Base-by-base conservation (phyloP, 1,140 invertebrate genomes). In the Heliothis virescens region DNA sequence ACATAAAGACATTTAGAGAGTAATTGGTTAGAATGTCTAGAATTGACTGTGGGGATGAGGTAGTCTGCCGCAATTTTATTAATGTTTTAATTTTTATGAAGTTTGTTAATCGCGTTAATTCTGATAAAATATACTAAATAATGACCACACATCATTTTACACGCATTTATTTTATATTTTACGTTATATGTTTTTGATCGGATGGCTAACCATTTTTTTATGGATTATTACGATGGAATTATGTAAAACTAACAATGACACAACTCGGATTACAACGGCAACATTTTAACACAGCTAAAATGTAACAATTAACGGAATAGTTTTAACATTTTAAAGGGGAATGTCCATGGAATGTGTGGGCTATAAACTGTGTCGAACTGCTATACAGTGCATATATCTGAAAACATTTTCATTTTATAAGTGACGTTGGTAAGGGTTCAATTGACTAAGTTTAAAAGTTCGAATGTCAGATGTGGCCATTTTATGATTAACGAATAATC, bases 1-100 rank as follows among this genome's bases (percentile, higher is more conserved):
- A 34, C 41, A 71, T 80, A 83, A 82, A 85, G 75, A 82, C 78
- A 77, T 82, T 77, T 80, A 83, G 63, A 79, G 15, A 53, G 48
- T 75, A 76, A 52, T 63, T 29, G 74, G 9, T 53, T 65, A 76
- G 74, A 76, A 76, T 76, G 21, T 53, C 47, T 76, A 52, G 34
- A 21, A 63, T 52, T 21, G 50, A 63, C n/a, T 76, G 59, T 62
- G 59, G 47, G 63, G 52, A 53, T 63, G 59, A 52, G 26, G 57
- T 50, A 60, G 9, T 53, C 21, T 62, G 57, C 41, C 53, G 26
- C 57, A 12, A 34, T 74, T 73, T 60, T 62, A 13, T 7, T 13
- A 18, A 48, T 18, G 12, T n/a, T 41, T 34, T 13, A 16, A 29
- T 57, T 55, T 72, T 57, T n/a, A 29, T 72, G 26, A 50, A 50